These are phyloP conservation scores for Dryas iulia DNA, from an alignment of 1,140 invertebrate species.

Conservation along the genomic window DNA sequence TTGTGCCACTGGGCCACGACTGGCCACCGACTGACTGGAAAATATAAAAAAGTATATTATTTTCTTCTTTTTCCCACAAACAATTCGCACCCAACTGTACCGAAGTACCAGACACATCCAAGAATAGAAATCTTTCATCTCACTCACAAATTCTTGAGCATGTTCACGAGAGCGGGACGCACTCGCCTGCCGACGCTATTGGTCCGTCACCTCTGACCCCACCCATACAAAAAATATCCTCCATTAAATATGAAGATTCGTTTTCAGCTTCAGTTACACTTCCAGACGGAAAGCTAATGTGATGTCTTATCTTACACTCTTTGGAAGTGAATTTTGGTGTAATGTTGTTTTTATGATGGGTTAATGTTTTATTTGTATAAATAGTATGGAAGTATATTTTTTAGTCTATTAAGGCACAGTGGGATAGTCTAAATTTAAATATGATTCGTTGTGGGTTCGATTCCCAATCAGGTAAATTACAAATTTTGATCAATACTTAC, in stretches of 20 bases:
- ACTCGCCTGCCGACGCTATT: conserved; percentile 47
- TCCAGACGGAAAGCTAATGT: conserved; percentile 47
- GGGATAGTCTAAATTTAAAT: too few species aligned
- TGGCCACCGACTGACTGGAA: too few species aligned
- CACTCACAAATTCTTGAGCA: conserved; percentile 48
- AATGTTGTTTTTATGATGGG: neutral
- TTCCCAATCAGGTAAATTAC: too few species aligned
- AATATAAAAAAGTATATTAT: too few species aligned
- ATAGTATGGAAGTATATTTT: too few species aligned
- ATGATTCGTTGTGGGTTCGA: too few species aligned
- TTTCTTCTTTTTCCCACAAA: neutral
- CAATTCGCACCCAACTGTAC: conserved; percentile 35
- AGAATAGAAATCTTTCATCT: conserved; percentile 67
- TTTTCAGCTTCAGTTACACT: conserved; percentile 61
- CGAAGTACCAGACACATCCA: conserved; percentile 42
- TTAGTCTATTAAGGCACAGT: too few species aligned
- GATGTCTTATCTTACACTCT: conserved; percentile 37
- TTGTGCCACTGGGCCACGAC: too few species aligned
- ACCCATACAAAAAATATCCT: conserved; percentile 73
- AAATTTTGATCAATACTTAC: too few species aligned
- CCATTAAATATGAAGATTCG: conserved; percentile 70
- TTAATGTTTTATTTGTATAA: neutral
- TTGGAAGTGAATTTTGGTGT: neutral
- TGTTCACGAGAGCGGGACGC: conserved; percentile 49
- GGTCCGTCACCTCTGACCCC: conserved; percentile 71